Evolutionary conservation across 2,888 invertebrate species (phyloP), one percentile per base, ranked within the genome.

Genomic region (Arctia plantaginis): DNA sequence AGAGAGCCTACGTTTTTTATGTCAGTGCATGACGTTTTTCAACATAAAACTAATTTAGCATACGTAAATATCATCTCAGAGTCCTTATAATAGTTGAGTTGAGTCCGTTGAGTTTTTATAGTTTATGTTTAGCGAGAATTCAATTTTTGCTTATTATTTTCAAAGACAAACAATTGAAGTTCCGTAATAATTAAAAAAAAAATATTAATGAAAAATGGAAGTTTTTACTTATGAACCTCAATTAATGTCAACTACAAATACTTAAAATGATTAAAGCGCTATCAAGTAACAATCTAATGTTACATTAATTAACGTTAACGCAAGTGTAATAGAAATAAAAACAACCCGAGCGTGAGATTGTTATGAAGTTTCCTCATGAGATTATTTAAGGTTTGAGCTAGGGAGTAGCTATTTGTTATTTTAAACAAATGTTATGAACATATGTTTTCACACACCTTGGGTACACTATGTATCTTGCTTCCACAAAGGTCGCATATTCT

Each of bases 391-490:
- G 44, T 62, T 70, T 62, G 41, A 62, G 62, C 23, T 44, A n/a
- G 62, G 30, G 41, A 70, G 27, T 41, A 7, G 59, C 27, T 39
- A 59, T 39, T 69, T 59, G 27, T 27, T 68, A 69, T 68, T 62
- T 41, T 73, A 73, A 73, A 73, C 65, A 65, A 69, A 39, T 51
- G 69, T n/a, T 69, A 23, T 35, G 44, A 51, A 73, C 73, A 69
- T 33, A 74, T 67, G 66, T 70, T 66, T 70, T 71, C 47, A 69
- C 68, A 77, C 71, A 66, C 35, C 27, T 66, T 41, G 71, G 51
- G 44, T 66, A 62, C 30, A 67, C n/a, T n/a, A n/a, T n/a, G 59
- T 80, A 69, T 72, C 69, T 67, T 78, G 75, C 80, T 83, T 59
- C 35, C 23, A 27, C 55, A 72, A 72, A 55, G 55, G 39, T 59